Conservation (phyloP, 2,113 vertebrate genomes). For the Phaetusa simplex region DNA sequence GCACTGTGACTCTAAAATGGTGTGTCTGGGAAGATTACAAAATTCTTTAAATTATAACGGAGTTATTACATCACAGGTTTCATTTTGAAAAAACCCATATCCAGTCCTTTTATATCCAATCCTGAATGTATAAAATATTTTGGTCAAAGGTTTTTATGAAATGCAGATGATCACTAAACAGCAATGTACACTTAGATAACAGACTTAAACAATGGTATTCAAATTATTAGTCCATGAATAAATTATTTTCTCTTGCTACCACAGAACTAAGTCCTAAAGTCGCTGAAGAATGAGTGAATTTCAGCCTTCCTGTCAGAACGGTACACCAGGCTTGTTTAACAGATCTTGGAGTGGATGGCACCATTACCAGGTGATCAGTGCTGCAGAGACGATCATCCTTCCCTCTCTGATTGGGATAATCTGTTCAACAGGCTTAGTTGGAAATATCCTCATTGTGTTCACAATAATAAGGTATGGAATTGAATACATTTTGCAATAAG, state of each 20-base stretch:
- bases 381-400: conserved; percentile 65
- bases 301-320: conserved; percentile 35
- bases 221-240: background rate
- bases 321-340: conserved; percentile 7
- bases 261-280: background rate
- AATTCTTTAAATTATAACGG: background rate
- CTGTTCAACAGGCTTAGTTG: conserved; percentile 60
- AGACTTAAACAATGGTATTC: background rate
- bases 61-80: background rate
- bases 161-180: background rate
- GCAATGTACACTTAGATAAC: background rate
- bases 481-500: background rate
- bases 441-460: conserved; percentile 65
- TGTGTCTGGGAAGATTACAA: background rate
- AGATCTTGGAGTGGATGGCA: conserved; percentile 20
- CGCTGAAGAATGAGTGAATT: conserved; percentile 41
- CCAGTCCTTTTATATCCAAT: background rate
- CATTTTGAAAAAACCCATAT: background rate
- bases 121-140: background rate
- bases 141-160: background rate
- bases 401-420: conserved; percentile 65
- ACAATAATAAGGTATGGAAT: conserved; percentile 61
- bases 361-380: conserved; percentile 7
- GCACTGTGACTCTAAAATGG: background rate
- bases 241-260: background rate